phyloP scores from a whole-genome alignment of 2,888 invertebrate genomes.

The Leuctra nigra region DNA sequence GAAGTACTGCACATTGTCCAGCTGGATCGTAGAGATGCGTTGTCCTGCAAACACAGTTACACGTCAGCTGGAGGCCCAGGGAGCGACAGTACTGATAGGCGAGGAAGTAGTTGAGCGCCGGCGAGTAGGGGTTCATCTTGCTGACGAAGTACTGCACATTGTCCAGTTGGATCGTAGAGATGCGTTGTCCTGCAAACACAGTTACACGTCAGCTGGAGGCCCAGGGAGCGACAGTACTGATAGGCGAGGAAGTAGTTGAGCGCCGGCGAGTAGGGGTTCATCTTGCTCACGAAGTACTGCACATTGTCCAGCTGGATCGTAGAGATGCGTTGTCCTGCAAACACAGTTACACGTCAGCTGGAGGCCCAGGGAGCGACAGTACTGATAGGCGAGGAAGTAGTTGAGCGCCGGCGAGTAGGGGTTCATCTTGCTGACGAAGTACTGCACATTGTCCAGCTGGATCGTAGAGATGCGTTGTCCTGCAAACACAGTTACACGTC shows the following conservation, averaged over 20 bases:
- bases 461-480: slow-evolving; percentile 83
- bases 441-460: slow-evolving; percentile 77
- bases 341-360: no score
- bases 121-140: slow-evolving; percentile 80
- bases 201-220: slow-evolving; percentile 76
- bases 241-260: slow-evolving; percentile 81
- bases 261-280: slow-evolving; percentile 82
- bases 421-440: slow-evolving; percentile 81
- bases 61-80: slow-evolving; percentile 74
- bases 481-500: no score
- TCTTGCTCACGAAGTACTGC: slow-evolving; percentile 77
- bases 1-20: slow-evolving; percentile 80
- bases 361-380: slow-evolving; percentile 77
- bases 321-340: slow-evolving; percentile 81
- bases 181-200: slow-evolving; percentile 82
- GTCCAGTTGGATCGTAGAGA: slow-evolving; percentile 79
- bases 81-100: slow-evolving; percentile 86
- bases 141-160: slow-evolving; percentile 81
- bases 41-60: no score
- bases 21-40: slow-evolving; percentile 78
- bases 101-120: slow-evolving; percentile 77
- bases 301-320: slow-evolving; percentile 80
- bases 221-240: slow-evolving; percentile 80
- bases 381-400: slow-evolving; percentile 81
- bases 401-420: slow-evolving; percentile 80